phyloP scores from a whole-genome alignment of 2,888 invertebrate species.

The Acleris emargana region DNA sequence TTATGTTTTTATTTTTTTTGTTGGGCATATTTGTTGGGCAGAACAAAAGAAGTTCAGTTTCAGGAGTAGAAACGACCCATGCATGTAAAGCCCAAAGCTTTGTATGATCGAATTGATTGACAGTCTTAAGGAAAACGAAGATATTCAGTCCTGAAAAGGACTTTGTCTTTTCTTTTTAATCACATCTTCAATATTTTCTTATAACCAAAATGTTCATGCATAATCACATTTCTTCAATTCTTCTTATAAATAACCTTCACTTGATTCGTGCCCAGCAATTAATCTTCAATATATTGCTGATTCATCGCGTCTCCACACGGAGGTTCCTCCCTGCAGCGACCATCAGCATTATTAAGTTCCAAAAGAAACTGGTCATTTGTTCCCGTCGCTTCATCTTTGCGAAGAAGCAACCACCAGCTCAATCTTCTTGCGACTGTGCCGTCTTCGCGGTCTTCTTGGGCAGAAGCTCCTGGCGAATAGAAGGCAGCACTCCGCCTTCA shows the following conservation, averaged over 20 bases:
- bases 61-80: too few relatives aligned
- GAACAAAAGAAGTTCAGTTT: too few relatives aligned
- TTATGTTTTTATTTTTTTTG: too few relatives aligned
- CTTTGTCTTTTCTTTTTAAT: constrained; percentile 45
- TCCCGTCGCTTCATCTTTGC: not conserved
- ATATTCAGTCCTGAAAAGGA: constrained; percentile 55
- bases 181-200: not conserved
- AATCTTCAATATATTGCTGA: too few relatives aligned
- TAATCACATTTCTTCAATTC: too few relatives aligned
- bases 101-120: constrained; percentile 5
- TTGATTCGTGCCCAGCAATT: too few relatives aligned
- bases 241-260: too few relatives aligned
- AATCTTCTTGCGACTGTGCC: not conserved
- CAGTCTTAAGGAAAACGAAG: constrained; percentile 26
- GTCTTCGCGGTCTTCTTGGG: constrained; percentile 24
- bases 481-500: constrained; percentile 22
- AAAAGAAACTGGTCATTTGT: not conserved
- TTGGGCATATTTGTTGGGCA: too few relatives aligned
- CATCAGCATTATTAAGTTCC: not conserved
- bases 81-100: too few relatives aligned
- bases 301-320: too few relatives aligned
- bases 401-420: not conserved
- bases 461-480: constrained; percentile 21
- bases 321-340: not conserved
- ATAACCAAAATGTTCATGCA: not conserved